Conservation (phyloP, 2,888 invertebrate species). For the Pseudococcus longispinus region DNA sequence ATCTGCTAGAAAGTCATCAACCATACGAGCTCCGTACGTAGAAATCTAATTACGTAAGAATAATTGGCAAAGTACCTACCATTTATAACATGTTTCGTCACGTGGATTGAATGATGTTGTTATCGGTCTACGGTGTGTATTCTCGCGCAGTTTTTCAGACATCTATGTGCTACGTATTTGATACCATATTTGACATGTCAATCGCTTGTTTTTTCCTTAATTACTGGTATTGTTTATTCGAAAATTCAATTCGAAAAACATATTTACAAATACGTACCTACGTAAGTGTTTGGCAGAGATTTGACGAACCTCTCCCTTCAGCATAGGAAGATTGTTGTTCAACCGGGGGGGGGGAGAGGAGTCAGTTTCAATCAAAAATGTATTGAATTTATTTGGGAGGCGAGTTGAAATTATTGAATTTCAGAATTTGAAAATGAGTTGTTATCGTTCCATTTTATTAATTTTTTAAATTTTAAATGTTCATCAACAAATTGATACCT, state of each 20-base stretch:
- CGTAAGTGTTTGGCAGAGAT: not conserved
- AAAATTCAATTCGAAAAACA: not conserved
- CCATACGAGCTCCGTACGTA: not conserved
- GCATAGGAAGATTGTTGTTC: too few relatives aligned
- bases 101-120: not conserved
- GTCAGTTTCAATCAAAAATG: too few relatives aligned
- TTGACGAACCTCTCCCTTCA: not conserved
- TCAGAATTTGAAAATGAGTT: too few relatives aligned
- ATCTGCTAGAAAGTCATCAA: not conserved
- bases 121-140: not conserved
- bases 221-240: not conserved
- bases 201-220: not conserved
- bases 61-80: slow-evolving; percentile 12
- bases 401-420: too few relatives aligned
- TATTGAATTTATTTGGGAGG: too few relatives aligned
- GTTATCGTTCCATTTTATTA: too few relatives aligned
- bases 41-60: not conserved
- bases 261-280: not conserved
- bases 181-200: not conserved
- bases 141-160: not conserved
- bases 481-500: too few relatives aligned
- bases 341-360: too few relatives aligned
- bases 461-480: too few relatives aligned
- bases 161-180: not conserved
- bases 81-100: slow-evolving; percentile 15